Evolutionary conservation across 2,888 invertebrate genomes (phyloP), one percentile per base, ranked within the genome.

Genomic region (Pterostichus niger): DNA sequence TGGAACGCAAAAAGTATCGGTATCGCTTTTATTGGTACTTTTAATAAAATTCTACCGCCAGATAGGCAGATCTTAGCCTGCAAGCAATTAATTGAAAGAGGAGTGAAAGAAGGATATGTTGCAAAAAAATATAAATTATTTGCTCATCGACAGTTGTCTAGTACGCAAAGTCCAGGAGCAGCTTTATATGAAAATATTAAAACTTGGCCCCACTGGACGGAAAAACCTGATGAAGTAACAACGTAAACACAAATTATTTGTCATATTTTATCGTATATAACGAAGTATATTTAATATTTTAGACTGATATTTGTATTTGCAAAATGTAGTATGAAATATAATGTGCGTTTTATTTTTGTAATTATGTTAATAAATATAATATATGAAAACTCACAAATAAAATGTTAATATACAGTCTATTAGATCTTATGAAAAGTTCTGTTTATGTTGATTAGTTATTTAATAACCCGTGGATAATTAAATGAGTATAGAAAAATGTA

Each of bases 11-110:
- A 89, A 76, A 94, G 95, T 86, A 92, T 96, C 40, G 94, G 94
- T 1, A 93, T 96, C 7, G 94, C 94, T 4, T 94, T 94, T 86
- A 93, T 96, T 81, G 96, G 96, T 6, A 94, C 94, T 0, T 96
- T 95, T 85, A 93, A 92, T 64, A 90, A 87, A 0, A 88, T 89
- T 0, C 84, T 89, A 0, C 92, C 93, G 0, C 91, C 93, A 0
- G 87, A 90, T 17, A 90, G 91, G 56, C 92, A 94, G 87, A 85
- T 95, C 0, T 90, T 91, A 15, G 94, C 94, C 0, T 93, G 93
- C 2, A 88, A 91, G 64, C 91, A 92, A 84, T 89, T 96, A 0
- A 92, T 96, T 11, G 89, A 91, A 11, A 88, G 91, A 59, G 96
- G 95, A 0, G 92, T 95, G 0, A 89, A 91, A 10, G 84, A 89